Conservation (phyloP, 2,113 vertebrate genomes). For the Atherinomorus stipes region DNA sequence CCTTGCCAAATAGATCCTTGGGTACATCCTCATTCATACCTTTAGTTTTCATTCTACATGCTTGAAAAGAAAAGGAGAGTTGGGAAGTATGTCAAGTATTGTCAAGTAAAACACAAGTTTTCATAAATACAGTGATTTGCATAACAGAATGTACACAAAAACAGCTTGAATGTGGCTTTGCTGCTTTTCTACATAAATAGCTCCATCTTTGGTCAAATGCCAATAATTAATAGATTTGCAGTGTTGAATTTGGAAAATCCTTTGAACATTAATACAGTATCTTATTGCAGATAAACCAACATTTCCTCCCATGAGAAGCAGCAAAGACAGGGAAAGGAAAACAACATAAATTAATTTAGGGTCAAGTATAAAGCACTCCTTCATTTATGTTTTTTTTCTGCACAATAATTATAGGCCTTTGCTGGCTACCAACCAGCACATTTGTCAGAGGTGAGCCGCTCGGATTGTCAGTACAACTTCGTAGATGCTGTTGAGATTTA, state of each 20-base stretch:
- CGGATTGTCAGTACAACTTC: conserved; percentile 72
- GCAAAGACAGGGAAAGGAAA: conserved; percentile 25
- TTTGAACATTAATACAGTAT: conserved; percentile 11
- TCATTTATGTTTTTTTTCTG: conserved; percentile 75
- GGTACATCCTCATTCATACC: too few relatives aligned
- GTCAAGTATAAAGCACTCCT: conserved; percentile 61
- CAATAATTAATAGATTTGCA: conserved; percentile 18
- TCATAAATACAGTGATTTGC: not conserved
- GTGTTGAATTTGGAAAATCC: conserved; percentile 23
- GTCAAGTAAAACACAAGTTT: not conserved
- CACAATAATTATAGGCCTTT: conserved; percentile 73
- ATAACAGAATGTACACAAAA: not conserved
- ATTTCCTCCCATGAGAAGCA: conserved; percentile 10
- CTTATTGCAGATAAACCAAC: conserved; percentile 14
- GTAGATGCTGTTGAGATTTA: conserved; percentile 82
- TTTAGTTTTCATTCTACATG: too few relatives aligned
- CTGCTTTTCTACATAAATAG: not conserved
- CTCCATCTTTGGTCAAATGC: not conserved
- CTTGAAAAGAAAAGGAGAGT: not conserved
- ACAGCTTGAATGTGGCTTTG: not conserved
- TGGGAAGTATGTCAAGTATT: too few relatives aligned
- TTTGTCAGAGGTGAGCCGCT: conserved; percentile 73
- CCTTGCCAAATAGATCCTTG: too few relatives aligned
- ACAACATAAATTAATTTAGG: conserved; percentile 50
- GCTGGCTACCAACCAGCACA: conserved; percentile 60